Evolutionary conservation across 1,140 invertebrate species (phyloP), one percentile per base, ranked within the genome.

Genomic region (Protaetia brevitarsis): DNA sequence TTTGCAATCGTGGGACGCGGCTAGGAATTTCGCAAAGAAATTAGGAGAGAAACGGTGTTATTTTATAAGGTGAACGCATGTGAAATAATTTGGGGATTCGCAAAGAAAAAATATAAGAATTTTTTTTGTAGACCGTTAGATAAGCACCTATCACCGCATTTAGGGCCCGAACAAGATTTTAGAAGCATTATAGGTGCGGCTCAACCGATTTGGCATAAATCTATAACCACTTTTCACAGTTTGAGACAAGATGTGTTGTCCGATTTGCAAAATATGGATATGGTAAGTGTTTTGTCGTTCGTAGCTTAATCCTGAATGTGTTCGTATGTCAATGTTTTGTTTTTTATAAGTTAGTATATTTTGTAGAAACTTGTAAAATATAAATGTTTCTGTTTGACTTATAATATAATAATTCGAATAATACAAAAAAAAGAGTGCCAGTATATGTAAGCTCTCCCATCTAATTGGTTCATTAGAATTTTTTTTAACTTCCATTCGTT

Each of bases 161-260:
- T 76, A 65, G 65, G 71, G 21, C 56, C 62, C 21, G 70, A 85
- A 0, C 77, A 86, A 7, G 82, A 88, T 72, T 71, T 93, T 2
- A 83, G 85, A 45, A 78, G 79, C 11, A 87, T 95, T 34, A 78
- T 93, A 8, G 77, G 83, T 8, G 84, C 86, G 89, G 92, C 0
- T 85, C n/a, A 88, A 60, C 88, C 91, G 0, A 84, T 95, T 29
- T 86, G 87, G 68, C 93, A 96, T 73, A 86, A 93, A 74, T 88
- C 89, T 64, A 94, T 97, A 58, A 94, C 89, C 11, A 92, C 91
- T 4, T 97, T 96, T 79, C 80, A 84, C 0, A 83, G 86, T 27
- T 79, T 97, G 5, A 82, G 90, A 60, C 85, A 94, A 70, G 94
- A 96, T 72, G 88, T 97, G 5, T 85, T 92, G 21, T 87, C 89